These are phyloP conservation scores for Epinephelus malabaricus DNA, from an alignment of 2,797 vertebrate species.

Conservation along the genomic window DNA sequence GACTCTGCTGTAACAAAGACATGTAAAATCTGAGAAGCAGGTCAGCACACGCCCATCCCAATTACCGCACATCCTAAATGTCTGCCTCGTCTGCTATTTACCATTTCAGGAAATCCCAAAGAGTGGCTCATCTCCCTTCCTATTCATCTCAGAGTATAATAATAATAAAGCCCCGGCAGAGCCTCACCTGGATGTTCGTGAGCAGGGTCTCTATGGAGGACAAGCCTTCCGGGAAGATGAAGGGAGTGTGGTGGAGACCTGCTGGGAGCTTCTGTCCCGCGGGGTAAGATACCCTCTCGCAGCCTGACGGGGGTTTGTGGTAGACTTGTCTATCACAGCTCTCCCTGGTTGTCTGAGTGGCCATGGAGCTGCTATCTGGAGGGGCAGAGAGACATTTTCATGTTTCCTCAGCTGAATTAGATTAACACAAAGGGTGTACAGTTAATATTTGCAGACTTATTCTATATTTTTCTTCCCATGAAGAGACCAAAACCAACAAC, in stretches of 20 bases:
- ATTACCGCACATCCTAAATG: constrained; percentile 75
- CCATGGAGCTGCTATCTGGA: constrained; percentile 94
- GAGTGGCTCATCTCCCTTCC: constrained; percentile 69
- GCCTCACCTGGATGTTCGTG: constrained; percentile 98
- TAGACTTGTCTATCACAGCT: constrained; percentile 95
- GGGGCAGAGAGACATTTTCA: constrained; percentile 61
- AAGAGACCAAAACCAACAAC: constrained; percentile 11
- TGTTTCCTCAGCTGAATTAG: constrained; percentile 36
- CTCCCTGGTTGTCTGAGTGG: constrained; percentile 91
- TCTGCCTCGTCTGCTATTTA: constrained; percentile 72
- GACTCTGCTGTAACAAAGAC: constrained; percentile 73
- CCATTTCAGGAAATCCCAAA: constrained; percentile 78
- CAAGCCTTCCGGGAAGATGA: constrained; percentile 98
- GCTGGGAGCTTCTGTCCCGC: constrained; percentile 93
- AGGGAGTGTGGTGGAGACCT: constrained; percentile 93
- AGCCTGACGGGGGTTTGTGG: constrained; percentile 87
- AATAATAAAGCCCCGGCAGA: constrained; percentile 78
- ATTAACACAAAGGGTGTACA: constrained; percentile 18
- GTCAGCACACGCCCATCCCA: constrained; percentile 79
- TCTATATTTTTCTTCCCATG: not conserved
- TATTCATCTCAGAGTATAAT: constrained; percentile 74
- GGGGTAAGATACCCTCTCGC: constrained; percentile 94
- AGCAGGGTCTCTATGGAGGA: constrained; percentile 99
- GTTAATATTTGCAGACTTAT: constrained; percentile 19
- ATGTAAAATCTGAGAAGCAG: constrained; percentile 77